Evolutionary conservation across 2,113 vertebrate genomes (phyloP), one percentile per base, ranked within the genome.

Genomic region (Cervus canadensis): DNA sequence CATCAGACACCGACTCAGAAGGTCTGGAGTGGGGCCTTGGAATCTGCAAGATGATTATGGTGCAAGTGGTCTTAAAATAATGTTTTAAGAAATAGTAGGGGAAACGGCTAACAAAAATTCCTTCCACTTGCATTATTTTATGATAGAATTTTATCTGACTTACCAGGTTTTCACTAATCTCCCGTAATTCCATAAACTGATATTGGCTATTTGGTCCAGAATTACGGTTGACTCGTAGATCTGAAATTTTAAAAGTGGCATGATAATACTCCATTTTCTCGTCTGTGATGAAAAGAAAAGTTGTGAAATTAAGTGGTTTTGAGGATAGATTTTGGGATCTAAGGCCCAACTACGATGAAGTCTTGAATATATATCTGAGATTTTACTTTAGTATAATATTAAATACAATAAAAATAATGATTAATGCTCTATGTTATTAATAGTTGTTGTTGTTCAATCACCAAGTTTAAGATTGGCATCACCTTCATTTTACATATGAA

Each of bases 151-250:
- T 95, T 64, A 76, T 60, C 43, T 52, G n/a, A 95, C 96, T 97
- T 98, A 98, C 98, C 97, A 98, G 85, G 21, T 71, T 92, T 87
- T 98, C 97, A 0, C 81, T 98, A 26, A 82, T 96, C 45, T 95
- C 91, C 25, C 60, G 13, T 88, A 98, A 94, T 11, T 97, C 89
- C 78, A 93, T 95, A 64, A 95, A 4, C 45, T 90, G 91, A 45
- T 98, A 88, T 54, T 36, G 64, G 15, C 4, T 91, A 8, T 56
- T 93, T 90, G 57, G 48, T 86, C 64, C 67, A 86, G 79, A 93
- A 78, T 96, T 71, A n/a, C 16, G 60, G 21, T 36, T 79, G 40
- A 48, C 23, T 52, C 0, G 89, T 30, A 52, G 84, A 59, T 92
- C 33, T 96, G 96, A 96, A 89, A 97, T 95, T 97, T 95, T 93